Evolutionary conservation across 1,140 invertebrate species (phyloP), one percentile per base, ranked within the genome.

Genomic region (Harpegnathos saltator): DNA sequence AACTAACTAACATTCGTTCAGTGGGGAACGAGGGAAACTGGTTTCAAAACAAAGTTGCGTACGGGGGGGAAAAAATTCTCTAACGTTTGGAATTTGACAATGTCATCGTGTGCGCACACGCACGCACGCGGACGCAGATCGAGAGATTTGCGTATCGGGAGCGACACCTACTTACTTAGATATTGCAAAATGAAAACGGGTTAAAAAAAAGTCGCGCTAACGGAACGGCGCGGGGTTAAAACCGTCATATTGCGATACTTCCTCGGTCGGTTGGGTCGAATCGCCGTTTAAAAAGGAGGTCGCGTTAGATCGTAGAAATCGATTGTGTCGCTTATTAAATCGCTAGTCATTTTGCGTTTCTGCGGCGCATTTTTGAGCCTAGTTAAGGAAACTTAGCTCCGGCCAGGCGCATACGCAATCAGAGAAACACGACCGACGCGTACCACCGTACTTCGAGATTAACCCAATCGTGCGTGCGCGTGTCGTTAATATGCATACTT

Each of bases 301-400:
- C 74, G 11, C 48, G 26, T 7, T 66, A 77, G 74, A 77, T 77
- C 74, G 74, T 77, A 66, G 48, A 66, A 56, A 77, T 66, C 29
- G 74, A 77, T 77, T 77, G 44, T 77, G 50, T 77, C 62, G 22
- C 29, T 77, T 66, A 66, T 77, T 77, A 77, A 77, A 66, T 66
- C 74, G 19, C 62, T 24, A 17, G 74, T 66, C 22, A 77, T 77
- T 77, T 77, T 77, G 29, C 48, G 48, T 77, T 65, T n/a, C 73
- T 65, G 61, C 26, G 26, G 7, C 12, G 24, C 74, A 77, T 77
- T 77, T 77, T 77, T 77, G 29, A 54, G 26, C 62, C 74, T 77
- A 77, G 48, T 77, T 77, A 65, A 54, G 19, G 74, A 77, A 77
- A 77, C 48, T 66, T 77, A 77, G 74, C 74, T 77, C 74, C 74